Conservation (phyloP, 1,140 invertebrate species). For the Bombus picipes region DNA sequence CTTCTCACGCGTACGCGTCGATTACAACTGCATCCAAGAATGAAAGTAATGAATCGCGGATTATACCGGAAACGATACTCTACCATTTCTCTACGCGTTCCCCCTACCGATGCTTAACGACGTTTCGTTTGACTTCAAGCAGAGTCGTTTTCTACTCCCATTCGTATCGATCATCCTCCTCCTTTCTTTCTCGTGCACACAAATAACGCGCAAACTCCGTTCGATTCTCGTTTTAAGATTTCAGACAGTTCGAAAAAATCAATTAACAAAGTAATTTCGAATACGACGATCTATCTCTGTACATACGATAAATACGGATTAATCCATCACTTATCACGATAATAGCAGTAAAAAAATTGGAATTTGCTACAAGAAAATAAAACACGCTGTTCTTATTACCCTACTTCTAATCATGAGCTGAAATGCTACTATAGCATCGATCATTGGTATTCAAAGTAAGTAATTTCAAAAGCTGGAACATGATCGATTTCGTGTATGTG, state of each 20-base stretch:
- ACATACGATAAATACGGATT: background rate
- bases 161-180: constrained; percentile 21
- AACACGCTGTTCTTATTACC: background rate
- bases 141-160: background rate
- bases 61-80: constrained; percentile 42
- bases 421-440: too few relatives aligned
- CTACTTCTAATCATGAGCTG: too few relatives aligned
- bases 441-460: background rate
- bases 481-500: background rate
- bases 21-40: constrained; percentile 58
- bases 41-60: constrained; percentile 30
- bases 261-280: too few relatives aligned
- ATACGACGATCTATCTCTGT: too few relatives aligned
- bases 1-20: too few relatives aligned
- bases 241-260: background rate
- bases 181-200: background rate
- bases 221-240: background rate
- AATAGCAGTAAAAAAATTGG: background rate
- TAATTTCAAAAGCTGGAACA: background rate
- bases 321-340: background rate
- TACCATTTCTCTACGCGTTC: background rate
- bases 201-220: constrained; percentile 25
- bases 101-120: background rate
- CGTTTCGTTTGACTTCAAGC: background rate
- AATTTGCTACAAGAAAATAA: background rate